These are phyloP conservation scores for Zosterops hypoxanthus DNA, from an alignment of 2,113 vertebrate genomes.

Conservation along the genomic window DNA sequence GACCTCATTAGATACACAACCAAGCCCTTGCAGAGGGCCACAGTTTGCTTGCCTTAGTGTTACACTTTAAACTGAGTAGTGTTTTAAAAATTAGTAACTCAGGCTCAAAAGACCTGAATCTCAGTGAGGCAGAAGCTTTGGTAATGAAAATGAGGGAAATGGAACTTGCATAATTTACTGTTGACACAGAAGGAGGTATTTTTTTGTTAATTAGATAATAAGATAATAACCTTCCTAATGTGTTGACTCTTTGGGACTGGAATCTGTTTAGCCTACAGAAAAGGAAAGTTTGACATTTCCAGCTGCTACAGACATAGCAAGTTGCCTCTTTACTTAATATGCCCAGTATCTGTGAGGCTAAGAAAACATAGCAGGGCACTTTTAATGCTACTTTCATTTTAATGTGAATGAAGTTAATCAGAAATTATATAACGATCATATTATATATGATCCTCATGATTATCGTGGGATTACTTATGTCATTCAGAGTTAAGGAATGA, in stretches of 20 bases:
- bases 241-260: neutral
- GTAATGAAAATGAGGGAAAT: neutral
- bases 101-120: neutral
- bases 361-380: neutral
- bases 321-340: neutral
- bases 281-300: neutral
- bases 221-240: neutral
- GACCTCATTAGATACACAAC: neutral
- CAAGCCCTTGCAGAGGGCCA: neutral
- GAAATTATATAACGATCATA: neutral
- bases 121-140: neutral
- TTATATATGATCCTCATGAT: neutral
- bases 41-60: neutral
- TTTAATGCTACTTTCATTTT: neutral
- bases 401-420: neutral
- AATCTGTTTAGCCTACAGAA: neutral
- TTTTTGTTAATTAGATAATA: slow-evolving; percentile 27
- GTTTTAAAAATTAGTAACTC: neutral
- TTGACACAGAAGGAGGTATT: neutral
- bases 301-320: neutral
- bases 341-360: neutral
- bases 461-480: neutral
- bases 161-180: neutral
- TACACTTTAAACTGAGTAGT: neutral
- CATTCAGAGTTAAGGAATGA: neutral